Base-by-base conservation (phyloP, 1,140 invertebrate species). In the Nylanderia fulva region DNA sequence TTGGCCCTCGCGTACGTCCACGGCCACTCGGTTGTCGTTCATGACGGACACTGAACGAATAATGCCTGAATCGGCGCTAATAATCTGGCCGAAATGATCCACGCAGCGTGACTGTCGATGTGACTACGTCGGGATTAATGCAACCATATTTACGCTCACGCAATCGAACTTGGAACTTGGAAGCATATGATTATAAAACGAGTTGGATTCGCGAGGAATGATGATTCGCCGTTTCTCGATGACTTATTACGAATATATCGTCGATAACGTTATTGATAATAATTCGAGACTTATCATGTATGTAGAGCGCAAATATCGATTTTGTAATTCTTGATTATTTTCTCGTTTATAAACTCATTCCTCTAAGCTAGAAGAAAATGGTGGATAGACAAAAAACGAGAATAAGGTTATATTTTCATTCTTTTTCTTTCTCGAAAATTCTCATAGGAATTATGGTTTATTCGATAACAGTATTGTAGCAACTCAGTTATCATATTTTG, bases 1-100 rank as follows among this genome's bases (percentile, higher is more conserved):
- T 11, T 48, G 45, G 2, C 92, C 92, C 4, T 90, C 84, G 2
- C 42, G 58, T 2, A 90, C 48, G 13, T 24, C 11, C 13, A 90
- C 71, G 45, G 21, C 74, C 24, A 71, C 33, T 42, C 77, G 29
- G 2, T 21, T 68, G 15, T 58, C 42, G 18, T 42, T 18, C 63
- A 82, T 68, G 48, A 29, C 11, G 74, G 21, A 68, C 33, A 54
- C 27, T 58, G 13, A 8, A 33, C 36, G 33, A 72, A 36, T n/a
- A 4, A 56, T n/a, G 52, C 36, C 2, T 24, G n/a, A 56, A 18
- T 33, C n/a, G 9, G 13, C 45, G 48, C 21, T 72, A 56, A 56
- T n/a, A 29, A 56, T 7, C 2, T 15, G 0, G 39, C 7, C 0
- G 24, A n/a, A n/a, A n/a, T n/a, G n/a, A 13, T 48, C 24, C 29